Conservation (phyloP, 2,888 invertebrate species). For the Microctonus aethiopoides region DNA sequence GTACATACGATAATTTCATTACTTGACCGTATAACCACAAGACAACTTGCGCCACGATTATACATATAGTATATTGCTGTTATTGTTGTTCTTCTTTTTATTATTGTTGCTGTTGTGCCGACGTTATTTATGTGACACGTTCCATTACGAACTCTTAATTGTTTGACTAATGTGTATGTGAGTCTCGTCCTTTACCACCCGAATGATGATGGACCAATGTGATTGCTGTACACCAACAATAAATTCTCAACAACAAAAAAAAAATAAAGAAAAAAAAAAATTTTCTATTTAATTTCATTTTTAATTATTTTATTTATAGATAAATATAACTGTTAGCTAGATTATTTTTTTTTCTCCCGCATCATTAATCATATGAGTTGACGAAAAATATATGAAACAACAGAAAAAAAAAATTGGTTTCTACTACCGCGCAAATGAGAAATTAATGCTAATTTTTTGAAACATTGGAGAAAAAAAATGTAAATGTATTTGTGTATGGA, state of each 20-base stretch:
- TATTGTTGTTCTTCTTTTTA: neutral
- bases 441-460: neutral
- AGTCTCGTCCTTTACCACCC: no score
- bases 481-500: neutral
- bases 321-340: no score
- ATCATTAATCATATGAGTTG: neutral
- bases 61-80: neutral
- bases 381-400: neutral
- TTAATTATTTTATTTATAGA: no score
- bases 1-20: constrained; percentile 45
- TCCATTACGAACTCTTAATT: constrained; percentile 65
- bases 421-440: neutral
- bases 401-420: neutral
- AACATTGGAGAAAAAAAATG: neutral
- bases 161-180: constrained; percentile 61
- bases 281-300: no score
- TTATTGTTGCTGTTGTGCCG: neutral
- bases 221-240: neutral
- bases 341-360: neutral
- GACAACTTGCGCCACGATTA: constrained; percentile 14
- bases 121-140: constrained; percentile 62
- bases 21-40: constrained; percentile 42
- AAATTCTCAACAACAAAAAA: no score
- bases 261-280: no score
- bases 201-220: neutral